Conservation (phyloP, 2,797 vertebrate species). For the Heteromormyrus szaboi region DNA sequence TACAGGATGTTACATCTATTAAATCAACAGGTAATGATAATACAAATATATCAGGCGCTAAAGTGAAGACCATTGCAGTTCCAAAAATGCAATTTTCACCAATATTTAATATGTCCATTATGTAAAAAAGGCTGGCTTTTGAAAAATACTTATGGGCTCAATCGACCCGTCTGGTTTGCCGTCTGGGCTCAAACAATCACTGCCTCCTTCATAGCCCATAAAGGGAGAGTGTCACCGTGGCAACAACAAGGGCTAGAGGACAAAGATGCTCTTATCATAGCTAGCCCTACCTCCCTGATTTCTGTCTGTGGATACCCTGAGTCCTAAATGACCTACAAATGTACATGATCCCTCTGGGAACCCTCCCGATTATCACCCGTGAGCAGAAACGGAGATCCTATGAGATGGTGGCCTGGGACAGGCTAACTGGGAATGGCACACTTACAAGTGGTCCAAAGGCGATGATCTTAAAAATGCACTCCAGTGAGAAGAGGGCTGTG, state of each 20-base stretch:
- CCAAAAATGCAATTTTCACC: neutral
- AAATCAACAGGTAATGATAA: neutral
- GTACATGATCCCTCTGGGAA: neutral
- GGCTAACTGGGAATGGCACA: slow-evolving; percentile 2
- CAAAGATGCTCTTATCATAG: neutral
- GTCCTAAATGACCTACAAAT: neutral
- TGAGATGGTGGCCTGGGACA: neutral
- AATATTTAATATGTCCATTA: neutral
- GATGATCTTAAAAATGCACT: slow-evolving; percentile 93
- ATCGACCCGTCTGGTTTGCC: neutral
- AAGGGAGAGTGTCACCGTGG: neutral
- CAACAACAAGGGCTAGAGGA: neutral
- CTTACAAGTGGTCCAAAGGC: slow-evolving; percentile 93
- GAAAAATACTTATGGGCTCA: neutral
- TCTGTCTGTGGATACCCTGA: neutral
- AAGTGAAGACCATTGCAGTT: neutral
- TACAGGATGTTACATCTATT: neutral
- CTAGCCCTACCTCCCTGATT: neutral
- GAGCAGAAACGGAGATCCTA: neutral
- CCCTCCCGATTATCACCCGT: neutral
- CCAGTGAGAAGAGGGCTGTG: slow-evolving; percentile 93
- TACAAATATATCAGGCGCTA: neutral
- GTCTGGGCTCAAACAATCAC: neutral
- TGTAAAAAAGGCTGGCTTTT: neutral
- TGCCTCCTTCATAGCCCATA: neutral